A percentile compares a stretch with the other conserved stretches of the same genome.
Conservation (phyloP, 2,797 vertebrate species). For the Nyctibius grandis region DNA sequence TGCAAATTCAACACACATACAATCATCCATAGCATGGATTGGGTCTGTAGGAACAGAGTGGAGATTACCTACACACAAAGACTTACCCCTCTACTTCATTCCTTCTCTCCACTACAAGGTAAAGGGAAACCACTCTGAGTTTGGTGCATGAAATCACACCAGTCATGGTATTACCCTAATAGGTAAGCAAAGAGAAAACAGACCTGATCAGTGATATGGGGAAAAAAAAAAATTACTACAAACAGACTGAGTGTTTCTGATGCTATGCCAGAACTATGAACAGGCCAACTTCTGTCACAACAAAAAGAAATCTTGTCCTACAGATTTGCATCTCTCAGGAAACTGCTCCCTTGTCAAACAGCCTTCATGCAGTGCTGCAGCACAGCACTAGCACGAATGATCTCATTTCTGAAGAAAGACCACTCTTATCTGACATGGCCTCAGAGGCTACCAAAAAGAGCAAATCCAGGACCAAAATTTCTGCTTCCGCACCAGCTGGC, state of each 20-base stretch:
- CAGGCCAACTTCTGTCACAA: background rate
- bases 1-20: background rate
- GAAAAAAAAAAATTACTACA: background rate
- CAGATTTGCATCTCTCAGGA: background rate
- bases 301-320: background rate
- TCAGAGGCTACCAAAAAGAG: background rate
- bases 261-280: background rate
- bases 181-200: background rate
- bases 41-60: background rate
- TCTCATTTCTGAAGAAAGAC: background rate
- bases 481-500: background rate
- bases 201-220: fast-evolving
- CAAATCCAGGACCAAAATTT: background rate
- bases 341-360: background rate
- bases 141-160: background rate
- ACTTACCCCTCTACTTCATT: background rate
- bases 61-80: background rate
- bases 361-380: background rate
- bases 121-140: background rate
- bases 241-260: background rate
- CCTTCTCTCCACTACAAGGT: background rate
- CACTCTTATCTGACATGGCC: background rate
- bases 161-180: background rate
- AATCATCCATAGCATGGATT: background rate
- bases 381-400: background rate